These are phyloP conservation scores for Hippopotamyrus pictus DNA, from an alignment of 2,797 vertebrate genomes.

Conservation along the genomic window DNA sequence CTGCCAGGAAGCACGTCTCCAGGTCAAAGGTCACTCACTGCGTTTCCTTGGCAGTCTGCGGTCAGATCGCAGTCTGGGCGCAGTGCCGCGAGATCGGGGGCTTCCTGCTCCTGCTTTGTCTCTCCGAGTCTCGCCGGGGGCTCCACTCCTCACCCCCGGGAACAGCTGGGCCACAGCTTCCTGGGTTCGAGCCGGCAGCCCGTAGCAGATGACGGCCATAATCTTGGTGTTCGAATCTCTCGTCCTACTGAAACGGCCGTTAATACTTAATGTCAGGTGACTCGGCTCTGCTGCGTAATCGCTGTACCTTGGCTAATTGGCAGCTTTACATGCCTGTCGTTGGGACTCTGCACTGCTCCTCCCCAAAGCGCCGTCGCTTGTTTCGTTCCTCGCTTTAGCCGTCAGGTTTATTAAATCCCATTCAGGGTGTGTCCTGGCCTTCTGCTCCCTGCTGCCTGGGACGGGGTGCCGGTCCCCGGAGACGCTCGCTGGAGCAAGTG, in stretches of 20 bases:
- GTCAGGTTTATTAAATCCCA: not conserved
- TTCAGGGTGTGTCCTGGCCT: not conserved
- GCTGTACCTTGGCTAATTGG: not conserved
- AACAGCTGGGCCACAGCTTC: not conserved
- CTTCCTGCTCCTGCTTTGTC: not conserved
- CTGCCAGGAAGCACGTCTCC: not conserved
- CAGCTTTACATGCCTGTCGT: not conserved
- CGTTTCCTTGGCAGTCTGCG: conserved; percentile 19
- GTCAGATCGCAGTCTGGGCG: conserved; percentile 21
- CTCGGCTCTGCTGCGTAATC: not conserved
- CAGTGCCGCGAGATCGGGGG: not conserved
- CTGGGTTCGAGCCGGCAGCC: not conserved
- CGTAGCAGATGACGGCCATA: not conserved
- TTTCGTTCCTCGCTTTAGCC: not conserved
- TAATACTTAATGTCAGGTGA: not conserved
- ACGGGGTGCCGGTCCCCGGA: too few relatives aligned
- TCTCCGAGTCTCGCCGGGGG: not conserved
- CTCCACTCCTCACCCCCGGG: not conserved
- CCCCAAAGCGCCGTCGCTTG: not conserved
- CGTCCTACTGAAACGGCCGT: not conserved
- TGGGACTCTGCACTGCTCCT: not conserved
- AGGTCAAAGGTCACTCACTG: conserved; percentile 26
- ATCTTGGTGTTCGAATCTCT: not conserved
- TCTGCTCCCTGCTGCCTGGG: not conserved
- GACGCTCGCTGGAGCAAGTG: not conserved